Evolutionary conservation across 1,140 invertebrate genomes (phyloP).

Genomic region (Cyclargus thomasi): DNA sequence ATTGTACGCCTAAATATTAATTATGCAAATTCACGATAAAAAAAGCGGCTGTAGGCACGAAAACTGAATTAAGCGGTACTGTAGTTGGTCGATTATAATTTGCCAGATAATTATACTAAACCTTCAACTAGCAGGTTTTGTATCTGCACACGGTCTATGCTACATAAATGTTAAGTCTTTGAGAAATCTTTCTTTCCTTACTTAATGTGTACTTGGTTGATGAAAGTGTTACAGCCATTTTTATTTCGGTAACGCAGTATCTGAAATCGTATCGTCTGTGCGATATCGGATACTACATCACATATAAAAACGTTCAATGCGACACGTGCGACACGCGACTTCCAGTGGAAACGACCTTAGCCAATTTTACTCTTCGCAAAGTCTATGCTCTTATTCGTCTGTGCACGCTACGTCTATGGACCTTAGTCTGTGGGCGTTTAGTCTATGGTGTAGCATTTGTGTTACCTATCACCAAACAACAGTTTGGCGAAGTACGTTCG

Average conservation of each 20-base stretch:
- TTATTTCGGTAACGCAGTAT: background rate
- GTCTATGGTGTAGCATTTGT: slow-evolving; percentile 4
- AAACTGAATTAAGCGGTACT: background rate
- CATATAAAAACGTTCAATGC: background rate
- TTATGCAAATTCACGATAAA: background rate
- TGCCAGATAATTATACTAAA: background rate
- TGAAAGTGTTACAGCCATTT: background rate
- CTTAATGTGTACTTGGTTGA: background rate
- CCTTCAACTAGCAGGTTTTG: background rate
- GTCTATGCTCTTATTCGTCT: background rate
- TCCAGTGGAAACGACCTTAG: background rate
- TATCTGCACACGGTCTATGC: background rate
- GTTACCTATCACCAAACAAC: slow-evolving; percentile 71
- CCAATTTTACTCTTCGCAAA: background rate
- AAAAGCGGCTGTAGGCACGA: background rate
- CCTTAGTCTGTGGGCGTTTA: background rate
- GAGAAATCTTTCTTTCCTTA: background rate
- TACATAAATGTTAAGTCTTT: background rate
- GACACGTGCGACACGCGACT: background rate
- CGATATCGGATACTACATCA: background rate
- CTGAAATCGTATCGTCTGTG: background rate
- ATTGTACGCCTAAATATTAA: background rate
- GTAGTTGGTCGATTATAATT: background rate
- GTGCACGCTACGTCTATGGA: background rate
- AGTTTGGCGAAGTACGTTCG: slow-evolving; percentile 73